Evolutionary conservation across 1,140 invertebrate genomes (phyloP).

Genomic region (Eulimnadia texana): DNA sequence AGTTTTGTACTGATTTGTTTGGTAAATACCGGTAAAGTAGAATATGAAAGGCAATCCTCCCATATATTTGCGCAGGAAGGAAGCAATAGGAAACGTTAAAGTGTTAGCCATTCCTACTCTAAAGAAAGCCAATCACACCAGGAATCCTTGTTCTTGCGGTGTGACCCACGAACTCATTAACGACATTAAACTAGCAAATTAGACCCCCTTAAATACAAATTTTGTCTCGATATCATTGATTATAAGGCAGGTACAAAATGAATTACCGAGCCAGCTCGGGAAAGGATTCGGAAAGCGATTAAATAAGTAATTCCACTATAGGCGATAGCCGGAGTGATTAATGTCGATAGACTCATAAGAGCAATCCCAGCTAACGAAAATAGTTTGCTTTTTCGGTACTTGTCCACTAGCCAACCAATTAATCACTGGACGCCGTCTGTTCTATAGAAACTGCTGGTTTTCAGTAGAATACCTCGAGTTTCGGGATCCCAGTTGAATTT

Average conservation of each 20-base stretch:
- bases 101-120: constrained; percentile 29
- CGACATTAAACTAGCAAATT: constrained; percentile 39
- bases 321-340: constrained; percentile 2
- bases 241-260: neutral
- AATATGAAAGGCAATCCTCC: constrained; percentile 33
- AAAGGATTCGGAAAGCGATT: constrained; percentile 28
- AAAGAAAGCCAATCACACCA: constrained; percentile 29
- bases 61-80: constrained; percentile 28
- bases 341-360: neutral
- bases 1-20: neutral
- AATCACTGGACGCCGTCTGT: constrained; percentile 32
- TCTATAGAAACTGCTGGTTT: constrained; percentile 31
- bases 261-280: constrained; percentile 28
- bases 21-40: constrained; percentile 24
- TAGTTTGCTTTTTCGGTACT: constrained; percentile 29
- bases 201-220: constrained; percentile 32
- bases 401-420: constrained; percentile 30
- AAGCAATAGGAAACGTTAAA: constrained; percentile 29
- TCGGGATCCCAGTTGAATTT: constrained; percentile 27
- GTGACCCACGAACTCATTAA: constrained; percentile 37
- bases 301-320: constrained; percentile 19
- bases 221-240: neutral
- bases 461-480: constrained; percentile 29
- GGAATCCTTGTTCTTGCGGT: constrained; percentile 6
- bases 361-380: constrained; percentile 18